Evolutionary conservation across 2,797 vertebrate species (phyloP), one percentile per base, ranked within the genome.

Genomic region (Gymnothorax javanicus): DNA sequence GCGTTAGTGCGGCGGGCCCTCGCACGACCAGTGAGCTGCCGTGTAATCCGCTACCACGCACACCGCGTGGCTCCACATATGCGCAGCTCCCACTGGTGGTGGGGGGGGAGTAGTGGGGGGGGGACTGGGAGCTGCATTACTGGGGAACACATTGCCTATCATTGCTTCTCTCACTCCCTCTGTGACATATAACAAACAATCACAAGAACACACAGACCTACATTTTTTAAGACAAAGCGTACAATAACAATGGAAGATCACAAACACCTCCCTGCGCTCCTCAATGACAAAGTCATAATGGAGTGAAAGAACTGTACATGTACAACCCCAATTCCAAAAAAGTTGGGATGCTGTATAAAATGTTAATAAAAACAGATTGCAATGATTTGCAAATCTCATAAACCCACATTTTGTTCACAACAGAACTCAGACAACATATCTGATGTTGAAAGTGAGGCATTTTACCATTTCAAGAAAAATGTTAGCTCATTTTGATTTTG

Each of bases 151-250:
- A 23, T 23, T 93, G 93, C 94, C 89, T 87, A 90, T 60, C 89
- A 84, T 88, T 90, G 91, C 92, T 89, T 91, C 93, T 91, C 82
- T 86, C 93, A 93, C 94, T 92, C 92, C 93, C 88, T 92, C 92
- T 90, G 92, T 93, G 93, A 95, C 94, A 95, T 94, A 95, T 95
- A 94, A 94, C 95, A 95, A 94, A 94, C 95, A 96, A 96, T 95
- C 94, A 95, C 94, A 95, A 93, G 50, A 8, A 20, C 73, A 15
- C 71, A 77, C 33, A 52, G 12, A 25, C 25, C 9, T 13, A 23
- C 71, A 75, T 5, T 13, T 43, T 33, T 62, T 64, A 23, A 64
- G 62, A 64, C 62, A 64, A 64, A 23, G 17, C 62, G n/a, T 17
- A 64, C 62, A 23, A 3, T 64, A 17, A 64, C 17, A 64, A 64